Conservation (phyloP, 1,140 invertebrate genomes). For the Helicoverpa zea region DNA sequence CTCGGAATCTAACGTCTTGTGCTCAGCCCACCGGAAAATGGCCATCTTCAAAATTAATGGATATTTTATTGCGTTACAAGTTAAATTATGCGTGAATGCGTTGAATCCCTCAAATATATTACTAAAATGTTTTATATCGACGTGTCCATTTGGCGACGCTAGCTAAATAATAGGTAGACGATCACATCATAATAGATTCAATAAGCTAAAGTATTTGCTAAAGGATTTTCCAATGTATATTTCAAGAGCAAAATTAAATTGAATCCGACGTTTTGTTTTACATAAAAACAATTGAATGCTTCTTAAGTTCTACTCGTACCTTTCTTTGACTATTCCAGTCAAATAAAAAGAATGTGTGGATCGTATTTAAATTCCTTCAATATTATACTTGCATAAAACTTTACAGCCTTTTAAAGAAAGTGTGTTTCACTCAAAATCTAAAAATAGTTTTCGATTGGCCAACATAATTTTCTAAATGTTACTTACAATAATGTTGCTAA, state of each 20-base stretch:
- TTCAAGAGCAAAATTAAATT: slow-evolving; percentile 43
- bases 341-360: slow-evolving; percentile 14
- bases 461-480: not conserved
- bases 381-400: too few relatives aligned
- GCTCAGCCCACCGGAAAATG: slow-evolving; percentile 79
- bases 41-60: slow-evolving; percentile 84
- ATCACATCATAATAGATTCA: slow-evolving; percentile 31
- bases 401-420: not conserved
- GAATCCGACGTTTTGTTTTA: slow-evolving; percentile 42
- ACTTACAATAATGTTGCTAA: not conserved
- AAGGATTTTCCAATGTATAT: slow-evolving; percentile 38
- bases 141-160: slow-evolving; percentile 35
- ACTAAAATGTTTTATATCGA: slow-evolving; percentile 49
- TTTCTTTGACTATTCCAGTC: slow-evolving; percentile 22
- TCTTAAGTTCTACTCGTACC: not conserved
- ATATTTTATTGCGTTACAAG: slow-evolving; percentile 82
- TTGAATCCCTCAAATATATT: slow-evolving; percentile 62
- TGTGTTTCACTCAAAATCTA: slow-evolving; percentile 3
- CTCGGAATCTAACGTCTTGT: slow-evolving; percentile 68
- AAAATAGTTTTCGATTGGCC: not conserved
- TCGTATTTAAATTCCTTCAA: not conserved
- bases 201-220: slow-evolving; percentile 35
- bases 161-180: slow-evolving; percentile 35
- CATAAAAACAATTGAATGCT: slow-evolving; percentile 31
- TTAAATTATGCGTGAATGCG: slow-evolving; percentile 81